Evolutionary conservation across 2,888 invertebrate genomes (phyloP), one percentile per base, ranked within the genome.

Genomic region (Aspidiotus rigidus): DNA sequence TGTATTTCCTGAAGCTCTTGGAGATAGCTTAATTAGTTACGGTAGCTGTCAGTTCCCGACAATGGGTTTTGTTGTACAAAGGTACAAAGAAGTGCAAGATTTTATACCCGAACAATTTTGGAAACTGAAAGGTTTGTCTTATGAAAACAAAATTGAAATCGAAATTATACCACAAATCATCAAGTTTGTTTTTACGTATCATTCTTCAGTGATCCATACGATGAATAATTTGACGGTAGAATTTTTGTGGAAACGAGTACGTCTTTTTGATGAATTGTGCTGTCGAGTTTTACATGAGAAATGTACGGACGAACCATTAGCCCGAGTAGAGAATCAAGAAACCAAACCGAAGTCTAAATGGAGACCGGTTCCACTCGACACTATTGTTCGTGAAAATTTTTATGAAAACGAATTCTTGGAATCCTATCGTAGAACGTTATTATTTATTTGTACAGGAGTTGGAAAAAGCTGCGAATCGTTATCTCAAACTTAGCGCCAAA

Each of bases 31-130:
- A 2, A 89, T 99, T 61, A 98, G 97, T 78, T 99, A 99, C 78
- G 99, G 99, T 2, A 95, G 94, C 71, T 99, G 99, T 77, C 99
- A 99, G 79, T 98, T 99, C 78, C 99, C 99, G 7, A 99, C 99
- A 0, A 81, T 99, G n/a, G 99, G 99, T 1, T 99, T 99, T 83
- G 97, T 99, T n/a, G 98, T 96, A 0, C 96, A 99, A 78, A 83
- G 99, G 64, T 98, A 90, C 77, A 87, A 93, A 76, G 92, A 93
- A 39, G 88, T 94, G 61, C 88, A 94, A 77, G 86, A 85, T 72
- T 99, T 99, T 79, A 84, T 95, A 9, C 81, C 92, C 0, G 97
- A 99, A 79, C 83, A 86, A 7, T 99, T 98, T 80, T 99, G 99
- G 98, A 96, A 92, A 79, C 84, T 99, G 61, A 88, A 85, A 84